These are phyloP conservation scores for Actinemys pallida DNA, from an alignment of 2,113 vertebrate genomes.

Conservation along the genomic window DNA sequence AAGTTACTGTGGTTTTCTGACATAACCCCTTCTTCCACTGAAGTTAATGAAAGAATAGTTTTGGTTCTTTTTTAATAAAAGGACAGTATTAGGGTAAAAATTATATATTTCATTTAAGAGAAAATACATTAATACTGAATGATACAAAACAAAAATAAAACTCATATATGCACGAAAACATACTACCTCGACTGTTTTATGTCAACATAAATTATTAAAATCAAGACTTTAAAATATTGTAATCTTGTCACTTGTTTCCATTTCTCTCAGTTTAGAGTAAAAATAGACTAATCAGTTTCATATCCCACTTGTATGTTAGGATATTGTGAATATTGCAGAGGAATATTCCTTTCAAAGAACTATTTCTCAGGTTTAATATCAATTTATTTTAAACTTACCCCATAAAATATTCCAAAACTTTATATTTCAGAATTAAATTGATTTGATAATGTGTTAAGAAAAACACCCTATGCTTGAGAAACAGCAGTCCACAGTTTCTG, in stretches of 20 bases:
- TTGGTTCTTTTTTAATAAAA: not conserved
- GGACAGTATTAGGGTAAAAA: not conserved
- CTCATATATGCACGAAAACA: not conserved
- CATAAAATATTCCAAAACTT: not conserved
- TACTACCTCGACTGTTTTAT: not conserved
- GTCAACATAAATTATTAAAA: not conserved
- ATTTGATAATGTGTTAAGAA: not conserved
- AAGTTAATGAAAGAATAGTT: not conserved
- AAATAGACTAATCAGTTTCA: not conserved
- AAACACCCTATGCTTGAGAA: not conserved
- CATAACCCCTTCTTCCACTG: not conserved
- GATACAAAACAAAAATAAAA: not conserved
- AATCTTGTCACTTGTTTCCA: not conserved
- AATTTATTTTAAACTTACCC: not conserved
- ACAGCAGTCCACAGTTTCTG: not conserved
- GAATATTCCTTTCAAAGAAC: not conserved
- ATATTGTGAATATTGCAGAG: not conserved
- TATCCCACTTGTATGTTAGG: not conserved
- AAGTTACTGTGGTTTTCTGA: not conserved
- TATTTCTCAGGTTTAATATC: not conserved
- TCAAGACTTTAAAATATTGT: not conserved
- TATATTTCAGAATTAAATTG: not conserved
- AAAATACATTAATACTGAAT: not conserved
- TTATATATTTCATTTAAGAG: not conserved
- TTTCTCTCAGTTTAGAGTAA: not conserved